Evolutionary conservation across 2,797 vertebrate species (phyloP), one percentile per base, ranked within the genome.

Genomic region (Cyclura pinguis): DNA sequence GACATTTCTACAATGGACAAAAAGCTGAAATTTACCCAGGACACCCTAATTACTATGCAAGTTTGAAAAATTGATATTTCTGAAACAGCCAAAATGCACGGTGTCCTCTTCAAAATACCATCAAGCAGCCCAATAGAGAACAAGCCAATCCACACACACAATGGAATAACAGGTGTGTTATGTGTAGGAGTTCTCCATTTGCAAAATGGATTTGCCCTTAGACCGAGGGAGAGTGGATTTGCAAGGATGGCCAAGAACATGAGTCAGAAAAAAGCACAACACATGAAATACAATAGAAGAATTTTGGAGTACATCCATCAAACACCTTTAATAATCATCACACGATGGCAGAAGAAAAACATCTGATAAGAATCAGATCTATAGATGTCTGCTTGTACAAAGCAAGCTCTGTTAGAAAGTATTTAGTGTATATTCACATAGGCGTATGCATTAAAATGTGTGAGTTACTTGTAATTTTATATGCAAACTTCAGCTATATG

Each of bases 1-100:
- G 74, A 35, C 22, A 78, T 74, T 84, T 77, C 57, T 16, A 52
- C 29, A 84, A 16, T 67, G 10, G n/a, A 14, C 32, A 74, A 22
- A 47, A n/a, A 57, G 38, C 35, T 59, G 35, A 42, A 82, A 88
- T 82, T 74, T 82, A 24, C n/a, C 80, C 69, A 88, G n/a, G 16
- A 73, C 38, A 32, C 0, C n/a, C 52, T 77, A 76, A 77, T 62
- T 86, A 77, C 38, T 42, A 86, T 59, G n/a, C 24, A 14, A 42
- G 27, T 59, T 24, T 86, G 50, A 62, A 86, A 38, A 32, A 1
- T 18, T 0, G 1, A 4, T 76, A 73, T 42, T 76, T 59, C 76
- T 38, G 35, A 59, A 35, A 27, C 38, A 38, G 22, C 42, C 52
- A 76, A 86, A 76, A 72, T 50, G 29, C 18, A 55, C 20, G 22